These are phyloP conservation scores for Distichodus sexfasciatus DNA, from an alignment of 2,797 vertebrate species.

Conservation along the genomic window DNA sequence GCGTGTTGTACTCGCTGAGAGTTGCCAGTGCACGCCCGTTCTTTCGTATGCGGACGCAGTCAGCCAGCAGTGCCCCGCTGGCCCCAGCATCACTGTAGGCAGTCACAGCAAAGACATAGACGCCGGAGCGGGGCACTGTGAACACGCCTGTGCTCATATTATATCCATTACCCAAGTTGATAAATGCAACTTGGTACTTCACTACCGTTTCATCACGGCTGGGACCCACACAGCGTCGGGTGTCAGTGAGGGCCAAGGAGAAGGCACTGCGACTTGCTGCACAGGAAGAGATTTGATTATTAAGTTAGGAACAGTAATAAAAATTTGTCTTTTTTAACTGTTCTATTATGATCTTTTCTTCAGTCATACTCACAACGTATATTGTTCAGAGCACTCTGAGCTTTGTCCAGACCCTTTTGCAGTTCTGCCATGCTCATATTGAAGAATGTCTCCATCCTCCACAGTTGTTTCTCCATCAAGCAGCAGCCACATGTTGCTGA, in stretches of 20 bases:
- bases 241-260: conserved; percentile 61
- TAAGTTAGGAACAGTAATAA: background rate
- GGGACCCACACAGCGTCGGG: conserved; percentile 42
- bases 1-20: conserved; percentile 40
- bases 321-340: too few species aligned
- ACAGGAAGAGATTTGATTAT: background rate
- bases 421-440: conserved; percentile 47
- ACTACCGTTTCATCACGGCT: background rate
- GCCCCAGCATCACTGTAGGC: conserved; percentile 62
- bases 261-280: conserved; percentile 70
- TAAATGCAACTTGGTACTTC: conserved; percentile 54
- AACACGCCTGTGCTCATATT: conserved; percentile 53
- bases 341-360: too few species aligned
- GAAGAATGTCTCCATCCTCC: conserved; percentile 57
- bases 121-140: conserved; percentile 58
- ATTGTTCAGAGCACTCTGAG: conserved; percentile 48
- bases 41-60: conserved; percentile 57
- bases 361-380: conserved; percentile 57
- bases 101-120: conserved; percentile 69
- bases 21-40: conserved; percentile 44
- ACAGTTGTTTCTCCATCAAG: conserved; percentile 63
- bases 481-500: conserved; percentile 69
- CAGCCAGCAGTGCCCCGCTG: background rate
- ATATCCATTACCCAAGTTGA: conserved; percentile 65
- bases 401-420: conserved; percentile 30